Evolutionary conservation across 2,113 vertebrate genomes (phyloP).

Genomic region (Bujurquina vittata): DNA sequence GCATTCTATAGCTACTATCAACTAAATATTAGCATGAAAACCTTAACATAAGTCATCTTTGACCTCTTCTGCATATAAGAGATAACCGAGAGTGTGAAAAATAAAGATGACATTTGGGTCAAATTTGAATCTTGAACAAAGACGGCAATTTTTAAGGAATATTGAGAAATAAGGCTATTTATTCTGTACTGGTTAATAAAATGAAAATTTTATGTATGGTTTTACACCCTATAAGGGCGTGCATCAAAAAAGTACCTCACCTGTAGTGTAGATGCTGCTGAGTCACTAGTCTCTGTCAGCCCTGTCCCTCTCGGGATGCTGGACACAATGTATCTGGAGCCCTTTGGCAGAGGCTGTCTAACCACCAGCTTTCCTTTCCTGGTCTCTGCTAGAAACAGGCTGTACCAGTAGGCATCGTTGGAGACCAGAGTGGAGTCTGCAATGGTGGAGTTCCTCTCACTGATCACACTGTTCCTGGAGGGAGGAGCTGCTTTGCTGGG

Average conservation of each 20-base stretch:
- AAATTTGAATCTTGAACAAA: not conserved
- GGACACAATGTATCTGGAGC: constrained; percentile 76
- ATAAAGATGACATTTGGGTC: not conserved
- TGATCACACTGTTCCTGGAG: constrained; percentile 29
- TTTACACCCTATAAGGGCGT: not conserved
- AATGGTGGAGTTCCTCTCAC: too few species aligned
- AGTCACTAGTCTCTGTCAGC: constrained; percentile 66
- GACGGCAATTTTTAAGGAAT: not conserved
- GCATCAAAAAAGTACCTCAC: constrained; percentile 13
- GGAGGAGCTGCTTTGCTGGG: constrained; percentile 63
- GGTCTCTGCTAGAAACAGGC: too few species aligned
- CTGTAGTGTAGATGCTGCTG: constrained; percentile 74
- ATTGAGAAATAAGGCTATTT: fast-evolving
- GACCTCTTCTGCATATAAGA: not conserved
- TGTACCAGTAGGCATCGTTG: too few species aligned
- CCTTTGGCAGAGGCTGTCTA: constrained; percentile 61
- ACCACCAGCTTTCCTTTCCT: too few species aligned
- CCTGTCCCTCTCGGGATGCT: constrained; percentile 74
- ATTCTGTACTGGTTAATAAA: not conserved
- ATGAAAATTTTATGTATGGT: not conserved
- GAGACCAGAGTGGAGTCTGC: too few species aligned
- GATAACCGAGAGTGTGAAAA: not conserved
- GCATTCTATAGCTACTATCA: not conserved
- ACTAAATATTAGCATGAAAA: fast-evolving
- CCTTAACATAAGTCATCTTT: not conserved